phyloP scores from a whole-genome alignment of 2,888 invertebrate genomes.

The Sialis lutaria region DNA sequence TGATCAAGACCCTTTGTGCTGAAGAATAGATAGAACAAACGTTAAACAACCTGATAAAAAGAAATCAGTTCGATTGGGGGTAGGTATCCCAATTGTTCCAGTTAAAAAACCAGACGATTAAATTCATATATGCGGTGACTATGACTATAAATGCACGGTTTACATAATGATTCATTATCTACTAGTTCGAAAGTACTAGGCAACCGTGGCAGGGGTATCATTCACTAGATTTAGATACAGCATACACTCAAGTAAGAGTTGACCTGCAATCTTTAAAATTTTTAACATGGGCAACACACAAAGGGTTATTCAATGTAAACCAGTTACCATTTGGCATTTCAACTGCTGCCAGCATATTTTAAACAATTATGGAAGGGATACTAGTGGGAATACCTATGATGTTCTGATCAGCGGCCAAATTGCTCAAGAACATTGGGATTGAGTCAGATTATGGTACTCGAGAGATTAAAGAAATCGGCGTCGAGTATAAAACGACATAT shows the following conservation, averaged over 20 bases:
- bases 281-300: too few relatives aligned
- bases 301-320: constrained; percentile 17
- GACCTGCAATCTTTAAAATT: constrained; percentile 7
- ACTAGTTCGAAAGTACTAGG: constrained; percentile 11
- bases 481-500: too few relatives aligned
- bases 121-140: constrained; percentile 14
- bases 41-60: too few relatives aligned
- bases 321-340: constrained; percentile 21
- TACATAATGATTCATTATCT: constrained; percentile 13
- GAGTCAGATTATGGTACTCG: constrained; percentile 11
- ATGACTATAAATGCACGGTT: constrained; percentile 12
- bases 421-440: constrained; percentile 9
- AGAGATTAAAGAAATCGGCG: constrained; percentile 9
- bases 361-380: constrained; percentile 13
- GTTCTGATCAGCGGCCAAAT: constrained; percentile 13
- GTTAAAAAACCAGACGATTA: constrained; percentile 14
- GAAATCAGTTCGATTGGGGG: constrained; percentile 19
- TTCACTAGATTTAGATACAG: constrained; percentile 9
- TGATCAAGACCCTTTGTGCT: too few relatives aligned
- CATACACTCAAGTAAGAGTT: constrained; percentile 9
- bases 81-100: constrained; percentile 18
- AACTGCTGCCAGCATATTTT: constrained; percentile 20
- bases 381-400: constrained; percentile 11
- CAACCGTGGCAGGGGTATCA: constrained; percentile 9
- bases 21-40: too few relatives aligned